Evolutionary conservation across 2,797 vertebrate species (phyloP), one percentile per base, ranked within the genome.

Genomic region (Lepus oiostolus): DNA sequence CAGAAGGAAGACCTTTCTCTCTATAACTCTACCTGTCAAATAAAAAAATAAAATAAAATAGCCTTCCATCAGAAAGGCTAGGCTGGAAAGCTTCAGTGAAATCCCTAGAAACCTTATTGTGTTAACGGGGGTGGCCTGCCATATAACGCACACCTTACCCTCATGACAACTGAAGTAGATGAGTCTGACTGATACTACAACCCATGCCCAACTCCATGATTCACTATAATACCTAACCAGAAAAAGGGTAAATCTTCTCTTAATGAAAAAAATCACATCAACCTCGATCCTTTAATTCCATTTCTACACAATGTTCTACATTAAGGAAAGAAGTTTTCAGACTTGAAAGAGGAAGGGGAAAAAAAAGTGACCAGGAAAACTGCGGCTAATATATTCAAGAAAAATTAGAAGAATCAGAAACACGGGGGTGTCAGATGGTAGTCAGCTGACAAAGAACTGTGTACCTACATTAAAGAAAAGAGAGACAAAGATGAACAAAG

Each of bases 101-200:
- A 80, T 60, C 12, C 52, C 19, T 30, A 62, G 0, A 6, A 82
- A 10, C 70, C 60, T 63, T 90, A 58, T 47, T 58, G 14, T 68
- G 58, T 14, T 83, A 80, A 81, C 65, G 58, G 75, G 42, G 70
- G 76, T 80, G 32, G 50, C 38, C 50, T 54, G 32, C n/a, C 52
- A 70, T 7, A 19, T 68, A 79, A 94, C 21, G n/a, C 19, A 92
- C 28, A 68, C 65, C 11, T 88, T 71, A 63, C 26, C 13, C 52
- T 79, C 22, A 79, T 90, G 67, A 74, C 22, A 89, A 52, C 11
- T 77, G 76, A 68, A 95, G 28, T 63, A 1, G 68, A 82, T 90
- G 24, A 74, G 47, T 70, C 68, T 81, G 89, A 76, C 42, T 60
- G 68, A 75, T 88, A 21, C 42, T 70, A 60, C 62, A 65, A 63